These are phyloP conservation scores for Macrocentrus cingulum DNA, from an alignment of 1,140 invertebrate species.

Conservation along the genomic window DNA sequence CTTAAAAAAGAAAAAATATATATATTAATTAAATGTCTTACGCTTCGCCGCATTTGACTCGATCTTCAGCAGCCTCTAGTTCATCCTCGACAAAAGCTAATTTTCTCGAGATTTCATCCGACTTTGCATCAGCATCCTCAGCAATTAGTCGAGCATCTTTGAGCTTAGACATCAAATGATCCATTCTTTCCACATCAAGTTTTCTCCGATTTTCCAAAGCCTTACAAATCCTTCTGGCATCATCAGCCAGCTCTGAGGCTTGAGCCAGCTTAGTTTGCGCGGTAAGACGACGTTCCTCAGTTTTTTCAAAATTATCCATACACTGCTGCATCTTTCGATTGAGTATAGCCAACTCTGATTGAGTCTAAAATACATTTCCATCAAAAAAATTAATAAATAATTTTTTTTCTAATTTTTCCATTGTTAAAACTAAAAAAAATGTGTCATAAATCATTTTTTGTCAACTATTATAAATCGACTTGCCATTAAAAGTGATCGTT, in stretches of 20 bases:
- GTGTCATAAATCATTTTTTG: no score
- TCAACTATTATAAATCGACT: slow-evolving; percentile 41
- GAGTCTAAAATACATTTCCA: slow-evolving; percentile 66
- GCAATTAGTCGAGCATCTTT: slow-evolving; percentile 76
- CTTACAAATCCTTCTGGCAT: slow-evolving; percentile 81
- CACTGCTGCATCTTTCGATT: slow-evolving; percentile 78
- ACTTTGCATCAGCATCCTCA: slow-evolving; percentile 79
- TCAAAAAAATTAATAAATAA: not conserved
- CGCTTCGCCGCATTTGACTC: slow-evolving; percentile 83
- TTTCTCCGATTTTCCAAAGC: slow-evolving; percentile 74
- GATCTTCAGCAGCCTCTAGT: slow-evolving; percentile 81
- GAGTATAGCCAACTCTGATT: slow-evolving; percentile 73
- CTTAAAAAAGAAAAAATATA: slow-evolving; percentile 13
- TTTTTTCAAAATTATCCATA: slow-evolving; percentile 77
- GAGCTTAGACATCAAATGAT: slow-evolving; percentile 69
- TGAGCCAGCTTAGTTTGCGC: slow-evolving; percentile 74
- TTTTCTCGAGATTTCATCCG: slow-evolving; percentile 83
- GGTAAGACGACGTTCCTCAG: slow-evolving; percentile 72
- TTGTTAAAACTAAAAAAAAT: not conserved
- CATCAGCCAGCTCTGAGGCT: slow-evolving; percentile 78
- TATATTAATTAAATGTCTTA: slow-evolving; percentile 55
- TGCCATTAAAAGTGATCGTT: slow-evolving; percentile 64
- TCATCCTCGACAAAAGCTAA: slow-evolving; percentile 87
- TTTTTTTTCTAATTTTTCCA: not conserved
- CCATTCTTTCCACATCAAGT: slow-evolving; percentile 76